phyloP scores from a whole-genome alignment of 1,140 invertebrate species.

The Doryteuthis pealeii region DNA sequence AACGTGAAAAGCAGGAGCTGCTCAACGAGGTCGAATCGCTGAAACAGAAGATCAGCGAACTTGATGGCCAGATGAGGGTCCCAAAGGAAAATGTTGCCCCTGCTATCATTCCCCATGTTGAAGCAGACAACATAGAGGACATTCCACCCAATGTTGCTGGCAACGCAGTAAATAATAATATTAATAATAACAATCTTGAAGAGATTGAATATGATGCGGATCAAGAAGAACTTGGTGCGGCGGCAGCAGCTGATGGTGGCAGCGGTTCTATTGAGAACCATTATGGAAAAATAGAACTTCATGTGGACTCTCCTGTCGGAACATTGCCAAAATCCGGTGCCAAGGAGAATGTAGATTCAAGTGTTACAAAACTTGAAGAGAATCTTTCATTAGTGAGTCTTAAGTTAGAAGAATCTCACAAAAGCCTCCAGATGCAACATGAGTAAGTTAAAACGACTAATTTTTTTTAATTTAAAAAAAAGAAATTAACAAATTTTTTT shows the following conservation, averaged over 20 bases:
- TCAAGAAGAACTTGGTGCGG: constrained; percentile 19
- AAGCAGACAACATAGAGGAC: no score
- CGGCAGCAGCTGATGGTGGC: background rate
- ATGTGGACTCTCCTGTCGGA: background rate
- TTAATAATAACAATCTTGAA: constrained; percentile 3
- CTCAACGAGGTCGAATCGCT: constrained; percentile 57
- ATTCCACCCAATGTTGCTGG: no score
- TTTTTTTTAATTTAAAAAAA: no score
- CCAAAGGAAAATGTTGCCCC: constrained; percentile 65
- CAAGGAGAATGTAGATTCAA: background rate
- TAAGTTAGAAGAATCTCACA: constrained; percentile 74
- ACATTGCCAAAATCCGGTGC: background rate
- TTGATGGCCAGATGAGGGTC: constrained; percentile 12
- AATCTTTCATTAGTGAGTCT: constrained; percentile 42
- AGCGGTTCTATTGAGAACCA: background rate
- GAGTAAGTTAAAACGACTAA: constrained; percentile 39
- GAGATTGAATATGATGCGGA: background rate
- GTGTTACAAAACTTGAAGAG: background rate
- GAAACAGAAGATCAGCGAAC: constrained; percentile 20
- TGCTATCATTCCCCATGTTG: no score
- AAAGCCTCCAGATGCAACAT: constrained; percentile 65
- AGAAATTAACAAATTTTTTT: no score
- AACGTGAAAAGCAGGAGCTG: constrained; percentile 79
- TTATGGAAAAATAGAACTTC: background rate
- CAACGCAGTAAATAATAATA: background rate